Conservation (phyloP, 2,797 vertebrate genomes). For the Sphenodon punctatus region DNA sequence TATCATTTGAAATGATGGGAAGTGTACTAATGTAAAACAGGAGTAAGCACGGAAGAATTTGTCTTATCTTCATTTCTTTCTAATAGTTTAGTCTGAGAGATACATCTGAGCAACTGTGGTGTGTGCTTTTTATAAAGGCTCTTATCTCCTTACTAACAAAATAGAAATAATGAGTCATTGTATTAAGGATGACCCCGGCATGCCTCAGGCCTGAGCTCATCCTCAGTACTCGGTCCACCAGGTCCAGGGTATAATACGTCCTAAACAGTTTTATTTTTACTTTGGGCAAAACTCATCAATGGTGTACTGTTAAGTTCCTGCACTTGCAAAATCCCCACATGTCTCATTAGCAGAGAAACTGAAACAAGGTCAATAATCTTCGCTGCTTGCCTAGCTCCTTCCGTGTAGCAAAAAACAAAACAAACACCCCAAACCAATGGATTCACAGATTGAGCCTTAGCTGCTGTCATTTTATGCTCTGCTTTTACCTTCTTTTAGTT, state of each 20-base stretch:
- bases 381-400: conserved; percentile 23
- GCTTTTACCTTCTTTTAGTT: background rate
- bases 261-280: conserved; percentile 27
- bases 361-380: conserved; percentile 46
- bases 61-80: background rate
- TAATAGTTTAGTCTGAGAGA: background rate
- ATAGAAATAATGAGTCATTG: background rate
- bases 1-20: background rate
- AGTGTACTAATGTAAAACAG: accelerated
- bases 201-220: too few species aligned
- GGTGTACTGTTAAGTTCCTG: conserved; percentile 15
- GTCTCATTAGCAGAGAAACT: conserved; percentile 41
- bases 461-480: background rate
- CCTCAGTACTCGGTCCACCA: too few species aligned
- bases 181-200: background rate
- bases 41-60: background rate
- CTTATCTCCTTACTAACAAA: background rate
- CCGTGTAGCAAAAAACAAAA: background rate
- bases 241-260: background rate
- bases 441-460: background rate
- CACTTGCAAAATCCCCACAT: conserved; percentile 21
- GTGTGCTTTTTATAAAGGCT: background rate
- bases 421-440: too few species aligned
- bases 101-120: too few species aligned
- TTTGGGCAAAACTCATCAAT: background rate